Base-by-base conservation (phyloP, 2,888 invertebrate genomes). In the Aspidiotus destructor region DNA sequence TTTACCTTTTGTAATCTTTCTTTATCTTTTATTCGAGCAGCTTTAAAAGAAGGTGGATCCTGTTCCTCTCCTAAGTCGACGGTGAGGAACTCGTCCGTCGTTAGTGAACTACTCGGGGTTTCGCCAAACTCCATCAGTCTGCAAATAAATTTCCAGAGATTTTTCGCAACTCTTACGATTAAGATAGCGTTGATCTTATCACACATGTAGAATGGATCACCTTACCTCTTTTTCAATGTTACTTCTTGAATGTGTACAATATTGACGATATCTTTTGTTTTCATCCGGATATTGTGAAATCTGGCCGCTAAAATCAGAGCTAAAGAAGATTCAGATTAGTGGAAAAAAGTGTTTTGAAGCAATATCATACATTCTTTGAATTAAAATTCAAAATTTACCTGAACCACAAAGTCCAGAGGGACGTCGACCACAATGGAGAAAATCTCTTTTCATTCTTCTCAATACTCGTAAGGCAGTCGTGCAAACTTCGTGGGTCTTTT, bases 351-450 rank as follows among this genome's bases (percentile, higher is more conserved):
- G 48, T 48, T n/a, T n/a, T 13, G 6, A 3, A 58, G 7, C 58
- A 13, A 8, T 8, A 58, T 52, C 6, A 62, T 5, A 13, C 16
- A 28, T 48, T 62, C 2, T 13, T 28, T 52, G 52, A 52, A 28
- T 28, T 42, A 15, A 28, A 42, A 40, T 52, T 11, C 8, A 15
- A 41, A 41, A 41, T 40, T 63, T 9, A 67, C 67, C 67, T 76
- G 99, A 98, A 40, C 99, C 99, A 79, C 98, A 99, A 17, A 99
- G 84, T 11, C 98, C 99, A 0, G 97, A 95, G 1, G 99, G 98
- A 73, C 97, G 81, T 70, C 99, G 82, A 8, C 99, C 99, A 0
- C 92, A 92, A 77, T 96, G 94, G 78, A 99, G 89, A 77, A 94
- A 97, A 79, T 99, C 99, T 75, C 92, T 84, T 79, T 97, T 98